Conservation (phyloP, 2,797 vertebrate species). For the Centropyge bicolor region DNA sequence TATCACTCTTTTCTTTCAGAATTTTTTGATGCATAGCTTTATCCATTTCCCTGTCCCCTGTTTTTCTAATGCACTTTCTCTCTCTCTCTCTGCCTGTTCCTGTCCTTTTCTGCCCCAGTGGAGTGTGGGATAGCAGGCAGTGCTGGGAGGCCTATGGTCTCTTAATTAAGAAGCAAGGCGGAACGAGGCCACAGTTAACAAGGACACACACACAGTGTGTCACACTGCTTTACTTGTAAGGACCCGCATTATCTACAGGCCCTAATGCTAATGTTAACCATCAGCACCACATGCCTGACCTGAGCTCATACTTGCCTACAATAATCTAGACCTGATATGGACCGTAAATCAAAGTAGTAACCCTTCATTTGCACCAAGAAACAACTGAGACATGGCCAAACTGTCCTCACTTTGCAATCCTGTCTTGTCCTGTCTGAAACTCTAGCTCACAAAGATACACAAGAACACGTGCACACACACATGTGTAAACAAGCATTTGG, state of each 20-base stretch:
- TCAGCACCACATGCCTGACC: slow-evolving; percentile 5
- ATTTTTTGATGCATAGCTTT: slow-evolving; percentile 49
- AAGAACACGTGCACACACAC: slow-evolving; percentile 4
- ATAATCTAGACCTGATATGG: too few species aligned
- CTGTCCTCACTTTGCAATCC: background rate
- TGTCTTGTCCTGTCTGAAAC: background rate
- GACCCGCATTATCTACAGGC: slow-evolving; percentile 38
- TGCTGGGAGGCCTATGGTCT: slow-evolving; percentile 73
- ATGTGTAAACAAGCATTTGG: slow-evolving; percentile 5
- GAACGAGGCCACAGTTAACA: slow-evolving; percentile 82
- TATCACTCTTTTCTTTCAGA: slow-evolving; percentile 55
- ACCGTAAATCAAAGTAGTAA: too few species aligned
- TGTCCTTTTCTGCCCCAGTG: slow-evolving; percentile 71
- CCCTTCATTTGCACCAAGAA: too few species aligned
- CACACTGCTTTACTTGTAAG: slow-evolving; percentile 54
- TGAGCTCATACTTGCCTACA: background rate
- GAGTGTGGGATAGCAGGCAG: slow-evolving; percentile 73
- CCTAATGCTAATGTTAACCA: background rate
- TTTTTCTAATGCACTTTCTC: background rate
- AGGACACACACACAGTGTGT: slow-evolving; percentile 65
- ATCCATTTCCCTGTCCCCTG: slow-evolving; percentile 46
- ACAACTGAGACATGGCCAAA: too few species aligned
- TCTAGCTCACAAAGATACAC: slow-evolving; percentile 9
- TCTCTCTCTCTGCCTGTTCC: slow-evolving; percentile 43
- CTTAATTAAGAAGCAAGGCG: slow-evolving; percentile 86